Evolutionary conservation across 2,797 vertebrate genomes (phyloP), one percentile per base, ranked within the genome.

Genomic region (Remorina albescens): DNA sequence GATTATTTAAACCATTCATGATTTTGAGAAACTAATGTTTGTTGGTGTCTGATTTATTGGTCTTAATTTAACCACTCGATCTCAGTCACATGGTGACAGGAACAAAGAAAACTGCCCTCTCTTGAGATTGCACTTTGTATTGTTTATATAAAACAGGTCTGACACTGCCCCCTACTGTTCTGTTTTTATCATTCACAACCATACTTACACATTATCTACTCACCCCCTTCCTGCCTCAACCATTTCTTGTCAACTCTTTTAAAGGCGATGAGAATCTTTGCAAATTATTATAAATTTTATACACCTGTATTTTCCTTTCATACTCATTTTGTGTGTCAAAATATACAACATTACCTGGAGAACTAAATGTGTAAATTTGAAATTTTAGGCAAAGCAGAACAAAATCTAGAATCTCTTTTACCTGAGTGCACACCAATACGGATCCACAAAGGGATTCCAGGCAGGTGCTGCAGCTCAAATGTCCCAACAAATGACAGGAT

Each of bases 371-470:
- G 9, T 11, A 37, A 37, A 37, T 18, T 11, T 41, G 15, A 16
- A 41, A 41, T 41, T 5, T 41, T 16, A 41, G 16, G 37, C 37
- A 30, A 30, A 6, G 30, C 37, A 3, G 15, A 5, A 2, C 10
- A 37, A 42, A 59, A 11, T 26, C 16, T 19, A 18, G 13, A 28
- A 10, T 36, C 10, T 56, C 1, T 61, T 18, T 74, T 94, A 99
- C 98, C 98, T 89, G 98, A 98, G 87, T 99, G 97, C 62, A 99
- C 95, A 30, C 98, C 98, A 28, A 99, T 99, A 18, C 98, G 96
- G 74, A 99, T 98, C 97, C 98, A 99, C 74, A 99, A 93, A 16
- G 98, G 97, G 76, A 99, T 95, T 39, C 95, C 96, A 0, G 98
- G 98, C 56, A 99, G 92, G 84, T 99, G 98, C 68, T 94, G 92